A percentile compares a stretch with the other conserved stretches of the same genome.
Evolutionary conservation across 2,113 vertebrate genomes (phyloP).

Genomic region (Spheniscus mendiculus): DNA sequence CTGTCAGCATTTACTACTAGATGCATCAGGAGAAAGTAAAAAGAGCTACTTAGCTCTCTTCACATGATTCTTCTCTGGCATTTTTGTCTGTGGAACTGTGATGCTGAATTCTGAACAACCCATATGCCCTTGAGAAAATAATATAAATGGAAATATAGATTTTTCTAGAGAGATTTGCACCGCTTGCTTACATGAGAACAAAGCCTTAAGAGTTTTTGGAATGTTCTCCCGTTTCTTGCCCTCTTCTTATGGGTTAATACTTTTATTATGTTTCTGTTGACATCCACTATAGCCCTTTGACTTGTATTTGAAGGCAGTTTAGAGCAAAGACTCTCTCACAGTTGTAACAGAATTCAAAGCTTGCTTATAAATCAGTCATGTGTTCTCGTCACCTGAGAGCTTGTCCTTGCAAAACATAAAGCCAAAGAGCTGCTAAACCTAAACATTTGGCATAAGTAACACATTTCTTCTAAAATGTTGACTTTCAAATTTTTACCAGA

Average conservation of each 20-base stretch:
- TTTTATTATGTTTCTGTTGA: not conserved
- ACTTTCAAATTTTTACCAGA: not conserved
- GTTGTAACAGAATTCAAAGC: not conserved
- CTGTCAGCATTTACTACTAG: not conserved
- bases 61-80: not conserved
- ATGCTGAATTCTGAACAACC: not conserved
- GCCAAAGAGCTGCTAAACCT: not conserved
- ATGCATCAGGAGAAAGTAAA: not conserved
- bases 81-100: not conserved
- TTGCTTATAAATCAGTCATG: not conserved
- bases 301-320: not conserved
- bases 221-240: not conserved
- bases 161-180: not conserved
- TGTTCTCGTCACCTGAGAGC: not conserved
- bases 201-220: not conserved
- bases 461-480: not conserved
- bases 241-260: not conserved
- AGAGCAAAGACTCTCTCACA: not conserved
- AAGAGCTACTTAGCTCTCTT: not conserved
- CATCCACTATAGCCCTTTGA: not conserved
- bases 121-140: not conserved
- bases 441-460: not conserved
- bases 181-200: not conserved
- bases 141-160: not conserved
- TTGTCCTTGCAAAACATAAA: not conserved